Conservation (phyloP, 2,113 vertebrate genomes). For the Eublepharis macularius region DNA sequence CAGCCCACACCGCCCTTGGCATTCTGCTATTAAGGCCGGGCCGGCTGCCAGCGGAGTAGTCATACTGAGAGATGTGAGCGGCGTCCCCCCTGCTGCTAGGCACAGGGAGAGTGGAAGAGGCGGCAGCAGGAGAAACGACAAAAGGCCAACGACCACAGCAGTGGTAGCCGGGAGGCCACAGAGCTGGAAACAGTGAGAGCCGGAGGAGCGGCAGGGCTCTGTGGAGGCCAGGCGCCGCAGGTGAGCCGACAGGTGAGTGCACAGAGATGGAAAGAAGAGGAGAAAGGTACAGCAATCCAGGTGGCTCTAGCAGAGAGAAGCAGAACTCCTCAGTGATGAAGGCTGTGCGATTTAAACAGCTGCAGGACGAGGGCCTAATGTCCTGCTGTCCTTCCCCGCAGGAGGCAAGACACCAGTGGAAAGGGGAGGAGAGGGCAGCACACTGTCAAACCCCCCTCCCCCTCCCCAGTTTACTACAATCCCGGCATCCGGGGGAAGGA, state of each 20-base stretch:
- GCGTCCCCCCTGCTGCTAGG: neutral
- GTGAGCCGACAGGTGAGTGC: neutral
- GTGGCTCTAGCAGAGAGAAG: neutral
- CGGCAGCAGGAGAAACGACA: neutral
- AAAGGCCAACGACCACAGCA: neutral
- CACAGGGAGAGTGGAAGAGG: conserved; percentile 1
- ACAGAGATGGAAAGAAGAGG: neutral
- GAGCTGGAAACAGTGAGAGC: neutral
- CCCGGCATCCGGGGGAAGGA: neutral
- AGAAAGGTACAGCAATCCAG: neutral
- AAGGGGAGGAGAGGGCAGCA: neutral
- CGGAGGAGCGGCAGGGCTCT: neutral
- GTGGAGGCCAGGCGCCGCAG: neutral
- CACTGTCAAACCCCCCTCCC: neutral
- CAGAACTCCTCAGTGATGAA: neutral
- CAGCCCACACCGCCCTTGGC: neutral
- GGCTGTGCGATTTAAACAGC: neutral
- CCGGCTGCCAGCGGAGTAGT: neutral
- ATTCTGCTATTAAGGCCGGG: neutral
- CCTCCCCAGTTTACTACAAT: neutral
- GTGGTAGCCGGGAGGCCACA: neutral
- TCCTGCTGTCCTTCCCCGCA: neutral
- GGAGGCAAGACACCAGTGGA: neutral
- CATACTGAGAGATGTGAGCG: neutral
- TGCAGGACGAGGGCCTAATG: neutral